Conservation (phyloP, 2,888 invertebrate genomes). For the Cistogaster globosa region DNA sequence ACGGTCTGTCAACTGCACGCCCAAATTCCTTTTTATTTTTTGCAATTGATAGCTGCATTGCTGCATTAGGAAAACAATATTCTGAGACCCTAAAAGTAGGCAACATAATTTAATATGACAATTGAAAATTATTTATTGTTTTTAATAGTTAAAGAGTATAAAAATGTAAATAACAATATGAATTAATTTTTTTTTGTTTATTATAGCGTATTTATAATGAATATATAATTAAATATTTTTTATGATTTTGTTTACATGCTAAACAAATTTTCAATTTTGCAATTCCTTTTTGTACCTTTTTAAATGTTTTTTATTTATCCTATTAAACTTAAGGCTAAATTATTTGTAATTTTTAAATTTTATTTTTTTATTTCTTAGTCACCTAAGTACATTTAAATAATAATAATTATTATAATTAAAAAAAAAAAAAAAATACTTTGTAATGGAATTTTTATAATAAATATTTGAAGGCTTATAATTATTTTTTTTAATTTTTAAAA, state of each 20-base stretch:
- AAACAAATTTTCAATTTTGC: conserved; percentile 60
- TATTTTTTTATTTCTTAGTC: conserved; percentile 12
- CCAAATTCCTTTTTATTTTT: no score
- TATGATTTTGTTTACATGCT: conserved; percentile 39
- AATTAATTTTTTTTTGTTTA: conserved; percentile 23
- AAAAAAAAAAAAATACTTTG: conserved; percentile 9
- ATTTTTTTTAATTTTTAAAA: no score
- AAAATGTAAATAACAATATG: conserved; percentile 33
- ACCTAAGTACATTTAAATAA: background rate
- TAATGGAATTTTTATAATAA: conserved; percentile 34
- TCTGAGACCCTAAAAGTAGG: background rate
- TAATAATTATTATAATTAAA: conserved; percentile 7
- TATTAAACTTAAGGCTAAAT: background rate
- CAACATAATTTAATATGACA: background rate
- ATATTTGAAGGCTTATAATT: background rate
- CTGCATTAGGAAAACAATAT: no score
- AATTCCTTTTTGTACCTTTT: conserved; percentile 68
- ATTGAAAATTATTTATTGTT: background rate
- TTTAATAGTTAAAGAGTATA: conserved; percentile 31
- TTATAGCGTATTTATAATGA: conserved; percentile 12
- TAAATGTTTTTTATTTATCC: conserved; percentile 25
- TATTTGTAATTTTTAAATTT: conserved; percentile 18
- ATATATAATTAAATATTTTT: conserved; percentile 18
- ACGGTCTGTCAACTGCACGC: no score
- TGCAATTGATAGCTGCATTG: no score